Conservation (phyloP, 2,113 vertebrate genomes). For the Prietella phreatophila region DNA sequence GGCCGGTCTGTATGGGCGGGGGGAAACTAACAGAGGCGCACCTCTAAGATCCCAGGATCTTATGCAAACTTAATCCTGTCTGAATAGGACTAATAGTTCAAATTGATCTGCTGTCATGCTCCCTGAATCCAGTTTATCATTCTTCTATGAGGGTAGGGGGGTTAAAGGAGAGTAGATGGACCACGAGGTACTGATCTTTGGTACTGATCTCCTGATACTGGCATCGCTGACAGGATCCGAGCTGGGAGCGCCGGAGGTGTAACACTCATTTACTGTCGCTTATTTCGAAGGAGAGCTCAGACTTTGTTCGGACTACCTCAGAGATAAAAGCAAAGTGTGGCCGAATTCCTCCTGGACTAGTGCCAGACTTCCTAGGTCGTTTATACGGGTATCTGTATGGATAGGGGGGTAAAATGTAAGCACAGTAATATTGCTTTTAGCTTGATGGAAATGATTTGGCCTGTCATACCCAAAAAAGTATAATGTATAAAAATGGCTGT, state of each 20-base stretch:
- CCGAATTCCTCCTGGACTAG: neutral
- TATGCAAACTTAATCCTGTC: no score
- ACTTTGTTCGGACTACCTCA: conserved; percentile 24
- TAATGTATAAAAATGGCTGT: no score
- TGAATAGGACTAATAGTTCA: no score
- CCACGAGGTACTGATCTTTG: neutral
- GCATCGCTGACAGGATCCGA: neutral
- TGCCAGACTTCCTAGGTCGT: neutral
- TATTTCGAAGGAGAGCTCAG: neutral
- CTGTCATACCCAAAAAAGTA: no score
- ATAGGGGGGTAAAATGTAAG: no score
- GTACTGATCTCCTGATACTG: neutral
- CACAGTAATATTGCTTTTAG: neutral
- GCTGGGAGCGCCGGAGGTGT: neutral
- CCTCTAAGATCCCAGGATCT: no score
- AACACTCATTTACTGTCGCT: neutral
- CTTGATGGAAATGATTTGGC: neutral
- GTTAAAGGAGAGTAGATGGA: neutral
- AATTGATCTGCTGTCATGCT: no score
- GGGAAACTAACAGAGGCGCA: no score
- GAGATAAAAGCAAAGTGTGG: conserved; percentile 3
- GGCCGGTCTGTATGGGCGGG: no score
- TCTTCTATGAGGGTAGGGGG: no score
- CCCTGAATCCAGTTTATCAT: no score
- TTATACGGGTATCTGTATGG: neutral